These are phyloP conservation scores for Myripristis murdjan DNA, from an alignment of 2,797 vertebrate genomes.

Conservation along the genomic window DNA sequence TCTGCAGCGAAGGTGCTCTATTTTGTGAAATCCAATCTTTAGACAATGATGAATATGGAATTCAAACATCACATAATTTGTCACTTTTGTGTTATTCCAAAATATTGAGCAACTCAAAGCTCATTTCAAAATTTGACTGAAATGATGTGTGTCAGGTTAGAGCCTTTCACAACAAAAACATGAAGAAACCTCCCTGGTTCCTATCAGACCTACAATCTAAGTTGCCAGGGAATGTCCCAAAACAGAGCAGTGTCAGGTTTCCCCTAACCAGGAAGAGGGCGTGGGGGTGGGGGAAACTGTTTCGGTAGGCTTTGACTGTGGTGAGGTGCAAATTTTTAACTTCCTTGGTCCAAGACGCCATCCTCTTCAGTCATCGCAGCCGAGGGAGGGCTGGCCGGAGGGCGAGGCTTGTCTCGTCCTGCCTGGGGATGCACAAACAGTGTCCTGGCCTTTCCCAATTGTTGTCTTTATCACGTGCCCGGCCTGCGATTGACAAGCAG, in stretches of 20 bases:
- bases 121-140: not conserved
- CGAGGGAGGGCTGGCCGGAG: conserved; percentile 4
- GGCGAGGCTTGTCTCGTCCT: conserved; percentile 55
- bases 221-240: conserved; percentile 71
- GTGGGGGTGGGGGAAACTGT: conserved; percentile 1
- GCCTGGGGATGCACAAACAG: conserved; percentile 71
- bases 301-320: conserved; percentile 19
- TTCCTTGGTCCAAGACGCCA: conserved; percentile 72
- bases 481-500: conserved; percentile 59
- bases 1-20: too few species aligned
- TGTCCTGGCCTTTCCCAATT: conserved; percentile 67
- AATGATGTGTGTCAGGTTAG: not conserved
- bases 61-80: too few species aligned
- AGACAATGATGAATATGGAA: too few species aligned
- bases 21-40: too few species aligned
- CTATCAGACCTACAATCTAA: conserved; percentile 60
- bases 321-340: conserved; percentile 36
- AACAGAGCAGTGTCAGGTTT: conserved; percentile 70
- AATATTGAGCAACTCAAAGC: too few species aligned
- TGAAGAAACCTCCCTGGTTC: conserved; percentile 19
- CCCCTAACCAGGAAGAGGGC: conserved; percentile 45
- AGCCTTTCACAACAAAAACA: conserved; percentile 34
- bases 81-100: too few species aligned
- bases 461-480: conserved; percentile 80
- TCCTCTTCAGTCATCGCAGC: conserved; percentile 82